A percentile compares a stretch with the other conserved stretches of the same genome.
These are phyloP conservation scores for Cricetomys ansorgei DNA, from an alignment of 2,113 vertebrate species.

Conservation along the genomic window DNA sequence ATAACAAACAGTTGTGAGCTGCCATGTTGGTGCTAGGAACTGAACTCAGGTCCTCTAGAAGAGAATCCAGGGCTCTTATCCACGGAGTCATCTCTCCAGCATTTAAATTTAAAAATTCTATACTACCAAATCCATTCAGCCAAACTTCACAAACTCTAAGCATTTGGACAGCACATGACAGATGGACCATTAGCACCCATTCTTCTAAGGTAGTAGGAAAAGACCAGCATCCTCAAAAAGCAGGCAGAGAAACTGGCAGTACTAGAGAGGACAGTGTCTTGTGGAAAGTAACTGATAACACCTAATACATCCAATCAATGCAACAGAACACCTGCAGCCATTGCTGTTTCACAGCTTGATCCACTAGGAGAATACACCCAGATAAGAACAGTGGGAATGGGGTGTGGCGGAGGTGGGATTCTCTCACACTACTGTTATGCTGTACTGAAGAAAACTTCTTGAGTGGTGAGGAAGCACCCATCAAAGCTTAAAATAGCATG, in stretches of 20 bases:
- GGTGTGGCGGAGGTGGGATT: fast-evolving
- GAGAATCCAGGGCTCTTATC: neutral
- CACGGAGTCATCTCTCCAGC: neutral
- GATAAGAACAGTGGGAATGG: neutral
- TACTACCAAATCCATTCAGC: neutral
- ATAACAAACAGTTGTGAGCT: neutral
- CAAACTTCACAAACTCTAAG: neutral
- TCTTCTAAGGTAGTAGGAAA: neutral
- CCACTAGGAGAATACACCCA: neutral
- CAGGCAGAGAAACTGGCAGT: neutral
- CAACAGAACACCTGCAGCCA: too few relatives aligned
- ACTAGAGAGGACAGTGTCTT: neutral
- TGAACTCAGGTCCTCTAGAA: neutral
- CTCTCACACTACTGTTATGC: fast-evolving
- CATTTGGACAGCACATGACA: neutral
- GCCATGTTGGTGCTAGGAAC: neutral
- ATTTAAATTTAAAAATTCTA: neutral
- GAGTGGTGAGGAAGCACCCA: neutral
- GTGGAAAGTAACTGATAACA: neutral
- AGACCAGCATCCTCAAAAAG: neutral
- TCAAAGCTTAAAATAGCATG: neutral
- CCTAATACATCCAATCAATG: neutral
- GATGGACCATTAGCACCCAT: neutral
- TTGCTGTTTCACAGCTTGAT: neutral
- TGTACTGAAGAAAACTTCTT: neutral